These are phyloP conservation scores for Agrochola litura DNA, from an alignment of 2,888 invertebrate genomes.

Conservation along the genomic window DNA sequence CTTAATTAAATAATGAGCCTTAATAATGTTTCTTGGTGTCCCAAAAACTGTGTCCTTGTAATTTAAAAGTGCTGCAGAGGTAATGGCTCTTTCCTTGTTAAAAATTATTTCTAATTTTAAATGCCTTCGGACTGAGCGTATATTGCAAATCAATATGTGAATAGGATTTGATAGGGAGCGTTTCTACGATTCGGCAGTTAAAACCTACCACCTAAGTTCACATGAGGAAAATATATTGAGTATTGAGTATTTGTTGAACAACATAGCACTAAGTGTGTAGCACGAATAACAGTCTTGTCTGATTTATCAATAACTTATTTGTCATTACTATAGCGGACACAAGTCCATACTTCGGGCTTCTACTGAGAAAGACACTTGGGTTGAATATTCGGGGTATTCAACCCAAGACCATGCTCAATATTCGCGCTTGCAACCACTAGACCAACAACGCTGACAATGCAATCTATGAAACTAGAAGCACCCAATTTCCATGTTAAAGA, in stretches of 20 bases:
- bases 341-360: not conserved
- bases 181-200: no score
- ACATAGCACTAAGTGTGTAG: no score
- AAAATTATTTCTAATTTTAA: slow-evolving; percentile 27
- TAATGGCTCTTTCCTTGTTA: slow-evolving; percentile 22
- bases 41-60: slow-evolving; percentile 18
- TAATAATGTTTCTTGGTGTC: slow-evolving; percentile 34
- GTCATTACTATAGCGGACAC: not conserved
- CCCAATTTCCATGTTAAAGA: slow-evolving; percentile 1
- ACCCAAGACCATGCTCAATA: not conserved
- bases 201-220: no score
- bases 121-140: not conserved
- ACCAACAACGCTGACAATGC: no score
- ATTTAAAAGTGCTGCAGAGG: not conserved
- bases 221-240: no score
- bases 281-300: no score
- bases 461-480: not conserved
- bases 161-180: not conserved
- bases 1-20: slow-evolving; percentile 56
- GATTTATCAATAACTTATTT: no score
- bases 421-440: not conserved
- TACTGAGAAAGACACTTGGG: not conserved
- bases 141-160: not conserved
- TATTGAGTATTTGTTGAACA: no score
- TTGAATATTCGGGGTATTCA: not conserved